These are phyloP conservation scores for Orchestia grillus DNA, from an alignment of 1,140 invertebrate species.

Conservation along the genomic window DNA sequence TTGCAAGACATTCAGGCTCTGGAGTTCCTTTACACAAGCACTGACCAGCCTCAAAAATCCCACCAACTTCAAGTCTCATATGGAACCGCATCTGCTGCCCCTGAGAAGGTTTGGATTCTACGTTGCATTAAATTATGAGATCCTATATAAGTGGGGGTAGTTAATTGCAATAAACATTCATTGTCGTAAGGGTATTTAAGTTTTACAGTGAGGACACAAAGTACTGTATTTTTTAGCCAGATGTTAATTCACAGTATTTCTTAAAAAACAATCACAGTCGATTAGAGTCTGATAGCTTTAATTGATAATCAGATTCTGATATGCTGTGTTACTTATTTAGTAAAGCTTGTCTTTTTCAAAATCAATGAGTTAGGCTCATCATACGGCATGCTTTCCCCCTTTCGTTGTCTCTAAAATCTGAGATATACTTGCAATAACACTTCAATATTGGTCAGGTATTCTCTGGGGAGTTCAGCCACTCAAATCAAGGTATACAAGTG, in stretches of 20 bases:
- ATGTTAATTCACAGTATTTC: neutral
- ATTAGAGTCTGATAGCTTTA: no score
- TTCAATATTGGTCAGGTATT: neutral
- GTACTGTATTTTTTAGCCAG: neutral
- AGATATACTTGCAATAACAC: neutral
- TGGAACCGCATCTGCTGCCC: neutral
- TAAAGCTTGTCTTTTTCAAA: no score
- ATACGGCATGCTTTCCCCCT: neutral
- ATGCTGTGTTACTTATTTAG: no score
- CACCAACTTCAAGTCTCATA: neutral
- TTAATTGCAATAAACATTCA: neutral
- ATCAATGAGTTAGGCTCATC: no score
- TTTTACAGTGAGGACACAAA: neutral
- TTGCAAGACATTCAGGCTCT: neutral
- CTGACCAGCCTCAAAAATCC: neutral
- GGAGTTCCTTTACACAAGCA: neutral
- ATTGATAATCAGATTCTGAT: no score
- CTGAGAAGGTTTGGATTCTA: neutral
- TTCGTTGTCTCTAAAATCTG: neutral
- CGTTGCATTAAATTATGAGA: neutral
- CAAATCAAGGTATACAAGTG: neutral
- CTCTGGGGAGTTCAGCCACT: neutral
- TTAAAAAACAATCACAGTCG: neutral
- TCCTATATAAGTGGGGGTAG: neutral
- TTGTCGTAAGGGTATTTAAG: neutral